These are phyloP conservation scores for Poicephalus meyeri DNA, from an alignment of 2,113 vertebrate genomes.

Conservation along the genomic window DNA sequence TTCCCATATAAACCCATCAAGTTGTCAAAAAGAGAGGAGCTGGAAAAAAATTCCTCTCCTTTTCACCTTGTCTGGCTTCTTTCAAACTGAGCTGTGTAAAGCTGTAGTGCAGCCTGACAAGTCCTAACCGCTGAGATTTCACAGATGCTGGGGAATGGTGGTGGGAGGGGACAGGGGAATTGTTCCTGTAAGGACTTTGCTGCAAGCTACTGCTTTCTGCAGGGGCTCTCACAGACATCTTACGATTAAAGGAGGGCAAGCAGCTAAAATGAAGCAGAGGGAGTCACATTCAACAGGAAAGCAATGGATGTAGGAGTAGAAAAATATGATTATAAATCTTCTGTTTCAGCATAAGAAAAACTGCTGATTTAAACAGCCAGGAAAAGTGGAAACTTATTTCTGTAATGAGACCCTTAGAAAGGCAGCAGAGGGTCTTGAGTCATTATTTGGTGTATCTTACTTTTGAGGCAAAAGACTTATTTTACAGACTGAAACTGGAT, in stretches of 20 bases:
- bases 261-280: not conserved
- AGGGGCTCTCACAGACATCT: not conserved
- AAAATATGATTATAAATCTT: not conserved
- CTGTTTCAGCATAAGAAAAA: not conserved
- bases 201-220: not conserved
- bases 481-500: not conserved
- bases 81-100: constrained; percentile 31
- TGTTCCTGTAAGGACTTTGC: not conserved
- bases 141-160: not conserved
- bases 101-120: constrained; percentile 12
- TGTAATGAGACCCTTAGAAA: not conserved
- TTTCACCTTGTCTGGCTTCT: constrained; percentile 34
- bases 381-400: not conserved
- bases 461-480: not conserved
- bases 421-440: not conserved
- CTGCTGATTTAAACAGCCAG: not conserved
- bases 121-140: constrained; percentile 42
- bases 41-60: constrained; percentile 13
- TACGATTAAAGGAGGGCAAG: not conserved
- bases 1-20: constrained; percentile 17
- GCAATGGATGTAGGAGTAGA: not conserved
- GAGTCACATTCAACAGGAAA: not conserved
- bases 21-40: constrained; percentile 18
- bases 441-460: not conserved
- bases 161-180: not conserved